These are phyloP conservation scores for Sarcophaga bullata DNA, from an alignment of 1,140 invertebrate genomes.

Conservation along the genomic window DNA sequence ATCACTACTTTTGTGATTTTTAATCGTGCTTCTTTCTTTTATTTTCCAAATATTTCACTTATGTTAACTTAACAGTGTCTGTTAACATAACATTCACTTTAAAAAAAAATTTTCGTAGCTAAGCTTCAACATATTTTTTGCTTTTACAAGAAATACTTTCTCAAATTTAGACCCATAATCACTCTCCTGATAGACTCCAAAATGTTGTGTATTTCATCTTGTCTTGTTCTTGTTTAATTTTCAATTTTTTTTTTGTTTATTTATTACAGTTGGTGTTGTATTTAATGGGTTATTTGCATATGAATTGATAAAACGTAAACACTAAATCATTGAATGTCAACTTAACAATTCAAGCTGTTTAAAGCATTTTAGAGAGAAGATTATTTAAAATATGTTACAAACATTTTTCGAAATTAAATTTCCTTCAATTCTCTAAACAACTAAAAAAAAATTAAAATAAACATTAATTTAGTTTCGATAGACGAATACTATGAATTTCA, in stretches of 20 bases:
- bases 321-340: conserved; percentile 21
- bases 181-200: too few species aligned
- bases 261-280: background rate
- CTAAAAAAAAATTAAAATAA: background rate
- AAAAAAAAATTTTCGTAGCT: too few species aligned
- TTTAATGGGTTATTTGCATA: conserved; percentile 13
- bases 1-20: too few species aligned
- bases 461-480: background rate
- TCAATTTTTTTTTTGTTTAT: background rate
- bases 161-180: too few species aligned
- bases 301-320: background rate
- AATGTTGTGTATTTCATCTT: too few species aligned
- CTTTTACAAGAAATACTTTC: too few species aligned
- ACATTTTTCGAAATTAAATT: conserved; percentile 3
- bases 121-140: too few species aligned
- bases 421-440: background rate
- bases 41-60: too few species aligned
- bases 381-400: background rate
- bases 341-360: background rate
- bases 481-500: background rate
- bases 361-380: background rate
- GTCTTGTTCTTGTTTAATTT: background rate
- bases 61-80: too few species aligned
- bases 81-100: too few species aligned
- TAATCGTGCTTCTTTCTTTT: too few species aligned